Evolutionary conservation across 2,888 invertebrate species (phyloP), one percentile per base, ranked within the genome.

Genomic region (Anorthoa munda): DNA sequence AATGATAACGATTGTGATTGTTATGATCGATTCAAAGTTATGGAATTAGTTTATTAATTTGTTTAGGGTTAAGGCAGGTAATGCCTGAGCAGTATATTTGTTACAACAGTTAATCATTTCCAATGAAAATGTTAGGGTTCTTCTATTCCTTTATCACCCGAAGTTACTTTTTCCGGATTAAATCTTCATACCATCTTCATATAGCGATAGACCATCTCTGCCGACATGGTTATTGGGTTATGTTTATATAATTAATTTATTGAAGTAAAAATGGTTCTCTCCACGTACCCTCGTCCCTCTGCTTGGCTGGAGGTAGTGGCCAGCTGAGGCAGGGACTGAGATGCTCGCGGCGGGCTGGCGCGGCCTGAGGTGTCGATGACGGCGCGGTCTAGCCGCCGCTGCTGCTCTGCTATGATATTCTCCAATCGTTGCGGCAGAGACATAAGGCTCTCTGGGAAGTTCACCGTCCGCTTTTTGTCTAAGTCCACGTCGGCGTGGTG

Each of bases 251-350:
- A 39, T 39, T 39, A 7, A 39, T 39, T 39, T 39, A 39, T 39
- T 39, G 7, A 39, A 3, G 18, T 12, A 1, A 15, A 15, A 21
- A 7, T 59, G 26, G n/a, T n/a, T 23, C 7, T 60, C 0, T 60
- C 9, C 39, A 59, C 46, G 65, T 73, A 92, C 93, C 92, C 90
- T 70, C 86, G 73, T 60, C 73, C 77, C 21, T 92, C 92, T 11
- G 86, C 84, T 59, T 89, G 85, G 17, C 75, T 88, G 7, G 88
- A 85, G 9, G 88, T 83, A n/a, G 90, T 85, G 4, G 90, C 87
- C 7, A 94, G 90, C 2, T 94, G 94, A 0, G 95, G 94, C 81
- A 94, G 84, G 0, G 94, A 94, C 81, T 94, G 94, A 1, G 92
- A 90, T 18, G 89, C 81, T 0, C 93, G 89, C 2, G 92, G 92